These are phyloP conservation scores for Eupsittula cactorum DNA, from an alignment of 2,113 vertebrate genomes.

Conservation along the genomic window DNA sequence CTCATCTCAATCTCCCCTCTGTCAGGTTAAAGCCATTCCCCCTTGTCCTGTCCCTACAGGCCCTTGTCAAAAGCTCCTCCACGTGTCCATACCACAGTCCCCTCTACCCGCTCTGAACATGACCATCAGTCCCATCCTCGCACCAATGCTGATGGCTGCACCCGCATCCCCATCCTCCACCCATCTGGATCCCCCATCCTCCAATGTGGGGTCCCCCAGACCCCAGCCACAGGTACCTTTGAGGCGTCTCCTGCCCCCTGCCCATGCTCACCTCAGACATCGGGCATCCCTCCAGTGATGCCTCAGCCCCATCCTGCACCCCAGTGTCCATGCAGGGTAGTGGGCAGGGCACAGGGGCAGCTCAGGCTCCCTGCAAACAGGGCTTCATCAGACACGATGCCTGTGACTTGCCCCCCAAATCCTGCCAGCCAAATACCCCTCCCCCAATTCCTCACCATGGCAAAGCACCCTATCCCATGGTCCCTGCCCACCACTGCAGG, in stretches of 20 bases:
- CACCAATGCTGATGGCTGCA: accelerated
- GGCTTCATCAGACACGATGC: not conserved
- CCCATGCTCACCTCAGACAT: not conserved
- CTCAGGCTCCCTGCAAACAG: not conserved
- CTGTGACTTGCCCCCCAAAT: accelerated
- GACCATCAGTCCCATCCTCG: accelerated
- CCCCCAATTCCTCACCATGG: accelerated
- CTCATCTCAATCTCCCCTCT: not conserved
- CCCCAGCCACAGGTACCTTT: not conserved
- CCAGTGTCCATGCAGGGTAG: not conserved
- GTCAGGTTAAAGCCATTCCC: not conserved
- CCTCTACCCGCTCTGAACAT: accelerated
- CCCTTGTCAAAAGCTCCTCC: not conserved
- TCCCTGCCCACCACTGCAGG: not conserved
- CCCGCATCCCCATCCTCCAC: not conserved
- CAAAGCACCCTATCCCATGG: accelerated
- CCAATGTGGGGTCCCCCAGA: not conserved
- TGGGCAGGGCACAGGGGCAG: not conserved
- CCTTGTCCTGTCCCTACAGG: not conserved
- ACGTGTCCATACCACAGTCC: accelerated
- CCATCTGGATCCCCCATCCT: not conserved
- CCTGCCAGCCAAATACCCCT: not conserved
- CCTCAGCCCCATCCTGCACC: not conserved
- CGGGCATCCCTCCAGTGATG: not conserved
- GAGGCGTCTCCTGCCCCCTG: not conserved